Percentiles rank a stretch among this genome's conserved stretches.
Conservation (phyloP, 1,140 invertebrate species). For the Drusus annulatus region DNA sequence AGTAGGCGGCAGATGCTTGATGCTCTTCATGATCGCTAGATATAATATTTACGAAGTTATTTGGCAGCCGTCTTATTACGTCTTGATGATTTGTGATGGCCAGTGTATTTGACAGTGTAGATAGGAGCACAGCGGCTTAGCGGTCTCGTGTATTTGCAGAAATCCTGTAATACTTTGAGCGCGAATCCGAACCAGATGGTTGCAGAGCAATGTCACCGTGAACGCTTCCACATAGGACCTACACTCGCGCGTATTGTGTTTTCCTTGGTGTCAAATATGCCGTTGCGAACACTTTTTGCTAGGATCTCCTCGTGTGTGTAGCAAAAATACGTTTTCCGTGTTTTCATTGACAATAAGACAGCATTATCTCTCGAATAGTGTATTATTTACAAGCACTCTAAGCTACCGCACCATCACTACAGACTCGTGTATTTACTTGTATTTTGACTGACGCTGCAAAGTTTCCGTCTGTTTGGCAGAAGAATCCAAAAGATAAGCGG, state of each 20-base stretch:
- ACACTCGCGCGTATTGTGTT: background rate
- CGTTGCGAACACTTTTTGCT: too few relatives aligned
- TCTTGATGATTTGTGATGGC: slow-evolving; percentile 11
- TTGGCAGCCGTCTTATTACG: slow-evolving; percentile 16
- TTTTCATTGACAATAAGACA: too few relatives aligned
- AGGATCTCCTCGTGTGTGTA: too few relatives aligned
- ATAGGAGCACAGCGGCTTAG: background rate
- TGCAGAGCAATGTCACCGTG: background rate
- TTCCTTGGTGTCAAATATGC: slow-evolving; percentile 41
- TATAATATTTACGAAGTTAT: background rate
- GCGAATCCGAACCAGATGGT: background rate
- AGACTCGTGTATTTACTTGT: too few relatives aligned
- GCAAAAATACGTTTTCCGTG: too few relatives aligned
- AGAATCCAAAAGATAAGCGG: background rate
- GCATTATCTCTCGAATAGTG: too few relatives aligned
- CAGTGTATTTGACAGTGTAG: background rate
- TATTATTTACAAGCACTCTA: too few relatives aligned
- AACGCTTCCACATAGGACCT: background rate
- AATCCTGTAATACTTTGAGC: background rate
- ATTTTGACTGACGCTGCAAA: too few relatives aligned
- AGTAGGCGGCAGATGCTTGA: background rate
- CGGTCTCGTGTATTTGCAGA: too few relatives aligned
- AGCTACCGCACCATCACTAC: too few relatives aligned
- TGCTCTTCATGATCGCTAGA: background rate
- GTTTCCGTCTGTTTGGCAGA: background rate